Evolutionary conservation across 2,113 vertebrate species (phyloP).

Genomic region (Scartelaos histophorus): DNA sequence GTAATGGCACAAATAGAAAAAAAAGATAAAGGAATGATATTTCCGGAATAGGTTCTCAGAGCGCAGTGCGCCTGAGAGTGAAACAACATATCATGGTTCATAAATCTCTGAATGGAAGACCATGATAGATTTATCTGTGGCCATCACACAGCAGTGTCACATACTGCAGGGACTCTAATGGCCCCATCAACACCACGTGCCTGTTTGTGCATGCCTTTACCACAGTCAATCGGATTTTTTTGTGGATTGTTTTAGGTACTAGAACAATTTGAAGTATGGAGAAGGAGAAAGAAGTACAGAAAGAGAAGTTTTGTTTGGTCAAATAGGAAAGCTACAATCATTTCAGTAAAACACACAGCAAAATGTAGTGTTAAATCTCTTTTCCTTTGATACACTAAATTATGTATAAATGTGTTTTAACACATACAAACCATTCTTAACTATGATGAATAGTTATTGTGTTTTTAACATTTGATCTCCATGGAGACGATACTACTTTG

Average conservation of each 20-base stretch:
- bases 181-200: slow-evolving; percentile 37
- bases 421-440: too few species aligned
- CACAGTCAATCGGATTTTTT: slow-evolving; percentile 12
- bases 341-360: neutral
- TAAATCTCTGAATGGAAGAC: neutral
- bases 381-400: too few species aligned
- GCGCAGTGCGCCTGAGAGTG: slow-evolving; percentile 35
- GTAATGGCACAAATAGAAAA: slow-evolving; percentile 31
- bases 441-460: too few species aligned
- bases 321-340: neutral
- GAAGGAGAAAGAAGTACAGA: neutral
- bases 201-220: slow-evolving; percentile 64
- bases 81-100: slow-evolving; percentile 11
- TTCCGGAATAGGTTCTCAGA: slow-evolving; percentile 30
- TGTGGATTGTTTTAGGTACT: neutral
- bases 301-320: neutral
- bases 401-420: neutral
- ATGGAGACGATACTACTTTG: too few species aligned
- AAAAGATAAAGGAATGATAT: slow-evolving; percentile 43
- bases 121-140: neutral
- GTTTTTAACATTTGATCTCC: too few species aligned
- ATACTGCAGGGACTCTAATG: slow-evolving; percentile 5
- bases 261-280: too few species aligned
- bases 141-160: neutral
- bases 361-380: neutral